A percentile compares a stretch with the other conserved stretches of the same genome.
phyloP scores from a whole-genome alignment of 1,140 invertebrate species.

The Cryptotermes secundus region DNA sequence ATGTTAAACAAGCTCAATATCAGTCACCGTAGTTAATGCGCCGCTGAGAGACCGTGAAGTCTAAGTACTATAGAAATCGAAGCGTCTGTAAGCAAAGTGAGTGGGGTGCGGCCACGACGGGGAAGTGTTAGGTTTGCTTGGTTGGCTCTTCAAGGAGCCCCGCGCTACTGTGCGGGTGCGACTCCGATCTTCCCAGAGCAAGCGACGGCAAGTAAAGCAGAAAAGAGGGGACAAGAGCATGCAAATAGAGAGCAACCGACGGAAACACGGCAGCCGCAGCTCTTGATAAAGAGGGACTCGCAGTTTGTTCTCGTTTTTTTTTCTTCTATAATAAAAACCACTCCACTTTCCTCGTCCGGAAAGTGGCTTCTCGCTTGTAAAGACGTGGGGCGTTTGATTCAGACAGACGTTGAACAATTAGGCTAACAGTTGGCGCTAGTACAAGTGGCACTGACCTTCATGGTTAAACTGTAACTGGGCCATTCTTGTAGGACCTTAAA shows the following conservation, averaged over 20 bases:
- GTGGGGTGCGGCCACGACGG: not conserved
- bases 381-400: not conserved
- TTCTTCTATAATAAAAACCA: not conserved
- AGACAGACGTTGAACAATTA: not conserved
- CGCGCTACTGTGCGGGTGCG: not conserved
- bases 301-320: not conserved
- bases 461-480: not conserved
- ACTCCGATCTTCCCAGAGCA: not conserved
- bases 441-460: not conserved
- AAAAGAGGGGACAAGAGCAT: not conserved
- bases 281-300: not conserved
- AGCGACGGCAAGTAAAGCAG: constrained; percentile 2
- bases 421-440: not conserved
- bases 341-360: not conserved
- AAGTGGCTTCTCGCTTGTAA: constrained; percentile 15
- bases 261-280: not conserved
- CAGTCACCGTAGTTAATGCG: too few species aligned
- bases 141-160: constrained; percentile 12
- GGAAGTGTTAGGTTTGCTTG: constrained; percentile 9
- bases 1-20: too few species aligned
- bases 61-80: not conserved
- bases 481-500: not conserved
- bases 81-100: constrained; percentile 14
- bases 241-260: not conserved
- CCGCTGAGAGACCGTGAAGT: not conserved